Percentiles rank a stretch among this genome's conserved stretches.
Conservation (phyloP, 2,113 vertebrate genomes). For the Chitala chitala region DNA sequence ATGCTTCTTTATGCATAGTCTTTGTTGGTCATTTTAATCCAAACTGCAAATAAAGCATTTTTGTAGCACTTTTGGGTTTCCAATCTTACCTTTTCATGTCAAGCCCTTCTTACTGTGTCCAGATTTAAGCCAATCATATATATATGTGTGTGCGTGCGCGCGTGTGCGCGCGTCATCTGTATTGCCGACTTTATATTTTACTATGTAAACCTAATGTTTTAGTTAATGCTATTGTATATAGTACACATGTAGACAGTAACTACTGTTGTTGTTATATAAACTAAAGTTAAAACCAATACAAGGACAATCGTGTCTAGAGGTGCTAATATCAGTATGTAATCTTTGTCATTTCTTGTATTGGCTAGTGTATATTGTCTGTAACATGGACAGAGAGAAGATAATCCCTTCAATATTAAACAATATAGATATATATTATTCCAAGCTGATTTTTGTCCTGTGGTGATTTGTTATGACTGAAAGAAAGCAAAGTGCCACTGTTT, state of each 20-base stretch:
- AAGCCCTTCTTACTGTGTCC: not conserved
- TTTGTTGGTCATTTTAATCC: not conserved
- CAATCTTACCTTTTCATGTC: not conserved
- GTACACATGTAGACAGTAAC: constrained; percentile 25
- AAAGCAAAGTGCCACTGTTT: not conserved
- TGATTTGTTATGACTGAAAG: constrained; percentile 10
- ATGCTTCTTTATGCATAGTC: not conserved
- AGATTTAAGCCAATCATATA: constrained; percentile 17
- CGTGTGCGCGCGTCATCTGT: constrained; percentile 19
- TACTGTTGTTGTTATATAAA: constrained; percentile 33
- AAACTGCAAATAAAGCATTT: constrained; percentile 7
- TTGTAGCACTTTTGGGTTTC: constrained; percentile 11
- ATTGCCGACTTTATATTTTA: constrained; percentile 29
- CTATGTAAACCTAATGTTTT: constrained; percentile 28
- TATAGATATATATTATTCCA: constrained; percentile 35
- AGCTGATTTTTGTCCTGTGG: constrained; percentile 32
- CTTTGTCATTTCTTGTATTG: constrained; percentile 34
- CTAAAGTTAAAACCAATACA: constrained; percentile 25
- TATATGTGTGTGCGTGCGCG: too few species aligned
- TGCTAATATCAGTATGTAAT: constrained; percentile 34
- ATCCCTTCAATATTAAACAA: constrained; percentile 29
- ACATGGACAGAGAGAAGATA: constrained; percentile 26
- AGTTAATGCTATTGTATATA: constrained; percentile 29
- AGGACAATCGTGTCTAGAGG: constrained; percentile 28
- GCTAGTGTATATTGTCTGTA: constrained; percentile 31